Evolutionary conservation across 2,888 invertebrate genomes (phyloP).

Genomic region (Lapara coniferarum): DNA sequence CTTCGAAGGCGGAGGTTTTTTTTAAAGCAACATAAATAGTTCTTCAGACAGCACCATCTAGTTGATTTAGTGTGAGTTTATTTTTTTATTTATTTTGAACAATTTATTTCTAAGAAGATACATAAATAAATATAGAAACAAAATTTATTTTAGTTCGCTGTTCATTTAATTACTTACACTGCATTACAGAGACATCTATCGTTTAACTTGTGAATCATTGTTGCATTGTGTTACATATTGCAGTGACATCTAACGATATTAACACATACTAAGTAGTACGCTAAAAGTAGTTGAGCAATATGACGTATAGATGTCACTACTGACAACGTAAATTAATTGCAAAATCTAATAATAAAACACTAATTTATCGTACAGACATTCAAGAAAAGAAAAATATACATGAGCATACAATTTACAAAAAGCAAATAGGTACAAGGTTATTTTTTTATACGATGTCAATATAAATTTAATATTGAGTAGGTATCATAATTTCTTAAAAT

Average conservation of each 20-base stretch:
- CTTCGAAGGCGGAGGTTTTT: slow-evolving; percentile 15
- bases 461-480: no score
- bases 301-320: not conserved
- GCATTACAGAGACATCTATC: not conserved
- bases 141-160: no score
- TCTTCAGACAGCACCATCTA: not conserved
- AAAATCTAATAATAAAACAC: not conserved
- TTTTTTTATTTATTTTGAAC: not conserved
- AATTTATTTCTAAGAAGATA: no score
- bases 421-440: no score
- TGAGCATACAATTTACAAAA: no score
- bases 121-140: no score
- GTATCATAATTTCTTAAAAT: no score
- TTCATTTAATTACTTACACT: no score
- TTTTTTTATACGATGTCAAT: no score
- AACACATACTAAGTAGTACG: not conserved
- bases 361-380: not conserved
- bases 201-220: not conserved
- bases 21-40: not conserved
- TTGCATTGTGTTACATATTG: not conserved
- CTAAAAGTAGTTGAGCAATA: not conserved
- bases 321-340: not conserved
- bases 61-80: not conserved
- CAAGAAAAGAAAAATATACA: not conserved
- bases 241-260: not conserved